Percentiles rank a stretch among this genome's conserved stretches.
phyloP scores from a whole-genome alignment of 2,797 vertebrate genomes.

The Pangasius sanitwongsei region DNA sequence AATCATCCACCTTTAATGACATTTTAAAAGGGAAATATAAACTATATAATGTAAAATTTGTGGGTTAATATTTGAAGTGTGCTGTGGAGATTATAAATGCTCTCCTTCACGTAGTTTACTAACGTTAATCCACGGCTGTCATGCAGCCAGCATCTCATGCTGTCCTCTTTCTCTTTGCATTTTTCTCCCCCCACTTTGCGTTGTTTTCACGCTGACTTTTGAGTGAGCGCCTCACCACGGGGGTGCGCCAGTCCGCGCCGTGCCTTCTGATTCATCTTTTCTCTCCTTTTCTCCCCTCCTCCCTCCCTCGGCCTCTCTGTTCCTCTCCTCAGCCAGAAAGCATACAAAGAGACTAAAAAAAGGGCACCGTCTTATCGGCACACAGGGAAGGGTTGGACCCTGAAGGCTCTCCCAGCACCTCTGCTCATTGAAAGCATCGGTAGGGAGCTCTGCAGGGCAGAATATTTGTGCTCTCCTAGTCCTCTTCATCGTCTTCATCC shows the following conservation, averaged over 20 bases:
- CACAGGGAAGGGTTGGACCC: constrained; percentile 65
- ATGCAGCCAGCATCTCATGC: constrained; percentile 50
- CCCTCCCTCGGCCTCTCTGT: constrained; percentile 33
- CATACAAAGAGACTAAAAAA: constrained; percentile 69
- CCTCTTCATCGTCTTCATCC: constrained; percentile 71
- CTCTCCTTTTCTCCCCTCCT: constrained; percentile 20
- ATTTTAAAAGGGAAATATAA: neutral
- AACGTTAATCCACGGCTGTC: constrained; percentile 26
- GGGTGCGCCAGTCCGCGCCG: constrained; percentile 61
- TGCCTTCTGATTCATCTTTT: constrained; percentile 37
- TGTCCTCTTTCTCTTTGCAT: constrained; percentile 50
- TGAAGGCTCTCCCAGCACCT: constrained; percentile 50
- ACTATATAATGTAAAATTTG: neutral
- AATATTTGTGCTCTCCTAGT: constrained; percentile 72
- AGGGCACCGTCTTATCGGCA: constrained; percentile 66
- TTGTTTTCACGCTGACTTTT: constrained; percentile 55
- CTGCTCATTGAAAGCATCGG: constrained; percentile 57
- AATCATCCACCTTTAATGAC: constrained; percentile 6
- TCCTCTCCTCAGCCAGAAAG: constrained; percentile 60
- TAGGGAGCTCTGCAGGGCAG: constrained; percentile 47
- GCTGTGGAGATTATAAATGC: constrained; percentile 5
- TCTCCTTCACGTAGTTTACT: constrained; percentile 13
- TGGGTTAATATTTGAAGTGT: constrained; percentile 6
- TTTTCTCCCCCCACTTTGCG: constrained; percentile 20
- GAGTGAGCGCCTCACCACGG: constrained; percentile 59